A percentile compares a stretch with the other conserved stretches of the same genome.
Evolutionary conservation across 2,888 invertebrate genomes (phyloP).

Genomic region (Patella depressa): DNA sequence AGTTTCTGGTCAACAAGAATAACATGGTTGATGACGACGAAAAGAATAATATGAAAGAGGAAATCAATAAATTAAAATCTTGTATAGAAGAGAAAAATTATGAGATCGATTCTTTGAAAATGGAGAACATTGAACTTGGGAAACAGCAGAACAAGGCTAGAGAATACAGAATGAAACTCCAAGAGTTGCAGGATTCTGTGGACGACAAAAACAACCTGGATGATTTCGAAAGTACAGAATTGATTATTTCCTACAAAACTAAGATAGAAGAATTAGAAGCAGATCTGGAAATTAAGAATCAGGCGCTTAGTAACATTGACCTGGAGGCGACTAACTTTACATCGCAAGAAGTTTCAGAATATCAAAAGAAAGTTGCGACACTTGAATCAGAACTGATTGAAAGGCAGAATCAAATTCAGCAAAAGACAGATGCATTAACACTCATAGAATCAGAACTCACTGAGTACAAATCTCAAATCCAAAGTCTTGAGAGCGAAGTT

Average conservation of each 20-base stretch:
- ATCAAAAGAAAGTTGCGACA: background rate
- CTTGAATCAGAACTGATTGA: conserved; percentile 13
- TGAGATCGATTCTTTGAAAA: conserved; percentile 23
- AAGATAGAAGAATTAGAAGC: background rate
- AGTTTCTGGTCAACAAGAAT: conserved; percentile 5
- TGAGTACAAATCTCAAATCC: background rate
- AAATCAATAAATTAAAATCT: background rate
- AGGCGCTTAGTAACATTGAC: background rate
- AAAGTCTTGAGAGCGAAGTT: background rate
- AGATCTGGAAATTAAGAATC: background rate
- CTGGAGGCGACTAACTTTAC: background rate
- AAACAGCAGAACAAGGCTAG: conserved; percentile 26
- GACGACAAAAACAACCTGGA: background rate
- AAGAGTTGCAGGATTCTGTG: background rate
- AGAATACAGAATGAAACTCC: background rate
- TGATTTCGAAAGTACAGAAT: background rate
- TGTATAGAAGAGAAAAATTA: conserved; percentile 31
- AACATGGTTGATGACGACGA: background rate
- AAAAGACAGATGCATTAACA: background rate
- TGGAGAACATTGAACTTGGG: conserved; percentile 21
- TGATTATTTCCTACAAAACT: background rate
- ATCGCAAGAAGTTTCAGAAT: background rate
- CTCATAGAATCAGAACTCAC: background rate
- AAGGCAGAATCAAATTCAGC: background rate
- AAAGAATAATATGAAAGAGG: conserved; percentile 3